Evolutionary conservation across 2,113 vertebrate species (phyloP).

Genomic region (Rafetus swinhoei): DNA sequence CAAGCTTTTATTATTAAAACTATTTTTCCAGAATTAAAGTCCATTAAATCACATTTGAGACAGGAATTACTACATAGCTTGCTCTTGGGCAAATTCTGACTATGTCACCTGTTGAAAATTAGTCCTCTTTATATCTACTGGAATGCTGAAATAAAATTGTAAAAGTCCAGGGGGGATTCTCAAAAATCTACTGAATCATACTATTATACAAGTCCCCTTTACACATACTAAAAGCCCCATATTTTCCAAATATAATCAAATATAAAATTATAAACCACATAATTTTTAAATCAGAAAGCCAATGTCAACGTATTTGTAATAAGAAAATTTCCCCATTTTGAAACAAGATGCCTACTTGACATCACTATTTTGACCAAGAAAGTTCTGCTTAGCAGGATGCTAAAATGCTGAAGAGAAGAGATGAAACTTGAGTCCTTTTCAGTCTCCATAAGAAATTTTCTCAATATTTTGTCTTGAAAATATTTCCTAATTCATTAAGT

Average conservation of each 20-base stretch:
- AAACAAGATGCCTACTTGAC: constrained; percentile 6
- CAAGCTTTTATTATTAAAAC: constrained; percentile 67
- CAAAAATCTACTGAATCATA: constrained; percentile 22
- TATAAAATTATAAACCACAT: background rate
- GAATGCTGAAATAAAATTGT: constrained; percentile 14
- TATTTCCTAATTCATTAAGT: constrained; percentile 58
- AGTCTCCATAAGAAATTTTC: background rate
- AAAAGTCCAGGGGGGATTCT: background rate
- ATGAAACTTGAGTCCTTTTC: background rate
- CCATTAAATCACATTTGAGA: constrained; percentile 52
- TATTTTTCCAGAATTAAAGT: constrained; percentile 64
- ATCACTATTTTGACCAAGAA: background rate
- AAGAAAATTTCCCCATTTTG: constrained; percentile 6
- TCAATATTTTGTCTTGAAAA: constrained; percentile 56
- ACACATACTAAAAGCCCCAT: constrained; percentile 16
- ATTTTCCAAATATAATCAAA: constrained; percentile 1
- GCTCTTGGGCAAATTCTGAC: constrained; percentile 52
- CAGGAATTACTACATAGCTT: constrained; percentile 61
- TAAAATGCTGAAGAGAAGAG: background rate
- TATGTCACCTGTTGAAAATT: constrained; percentile 52
- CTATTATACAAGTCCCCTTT: background rate
- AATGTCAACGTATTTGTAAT: background rate
- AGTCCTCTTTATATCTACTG: constrained; percentile 47
- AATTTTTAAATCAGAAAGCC: constrained; percentile 29
- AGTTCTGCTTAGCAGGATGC: constrained; percentile 8